Evolutionary conservation across 1,140 invertebrate species (phyloP).

Genomic region (Drosophila chauvacae): DNA sequence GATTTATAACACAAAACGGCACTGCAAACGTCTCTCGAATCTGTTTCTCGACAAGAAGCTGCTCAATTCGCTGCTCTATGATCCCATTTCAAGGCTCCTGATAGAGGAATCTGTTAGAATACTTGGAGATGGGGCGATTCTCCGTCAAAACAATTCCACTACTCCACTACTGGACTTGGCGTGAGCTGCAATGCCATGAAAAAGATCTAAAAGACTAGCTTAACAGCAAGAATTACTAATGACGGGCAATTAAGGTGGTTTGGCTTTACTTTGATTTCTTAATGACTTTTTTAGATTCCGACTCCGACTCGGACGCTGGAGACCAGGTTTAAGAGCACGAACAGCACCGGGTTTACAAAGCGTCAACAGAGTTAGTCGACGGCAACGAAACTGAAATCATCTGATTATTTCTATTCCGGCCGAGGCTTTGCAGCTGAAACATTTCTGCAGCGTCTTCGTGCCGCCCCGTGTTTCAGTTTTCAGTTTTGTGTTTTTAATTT

Average conservation of each 20-base stretch:
- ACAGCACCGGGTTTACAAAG: not conserved
- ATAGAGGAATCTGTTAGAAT: not conserved
- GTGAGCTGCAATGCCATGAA: not conserved
- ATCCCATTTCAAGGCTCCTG: not conserved
- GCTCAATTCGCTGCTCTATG: not conserved
- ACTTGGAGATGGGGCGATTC: not conserved
- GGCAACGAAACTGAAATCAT: slow-evolving; percentile 19
- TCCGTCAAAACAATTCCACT: not conserved
- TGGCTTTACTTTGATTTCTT: slow-evolving; percentile 12
- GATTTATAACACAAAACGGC: slow-evolving; percentile 21
- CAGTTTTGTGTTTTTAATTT: slow-evolving; percentile 32
- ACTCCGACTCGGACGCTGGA: not conserved
- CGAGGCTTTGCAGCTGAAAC: slow-evolving; percentile 1
- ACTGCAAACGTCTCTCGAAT: not conserved
- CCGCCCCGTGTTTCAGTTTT: not conserved
- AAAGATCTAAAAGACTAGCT: not conserved
- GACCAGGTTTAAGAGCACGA: not conserved
- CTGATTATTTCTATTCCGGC: slow-evolving; percentile 21
- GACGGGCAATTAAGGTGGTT: slow-evolving; percentile 11
- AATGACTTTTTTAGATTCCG: slow-evolving; percentile 17
- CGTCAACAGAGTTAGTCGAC: not conserved
- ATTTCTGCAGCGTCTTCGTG: slow-evolving; percentile 1
- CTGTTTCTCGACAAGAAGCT: not conserved
- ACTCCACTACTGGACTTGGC: not conserved
- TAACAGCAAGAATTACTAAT: slow-evolving; percentile 15